Percentiles rank a stretch among this genome's conserved stretches.
These are phyloP conservation scores for Drosophila kepulauana DNA, from an alignment of 1,140 invertebrate genomes.

Conservation along the genomic window DNA sequence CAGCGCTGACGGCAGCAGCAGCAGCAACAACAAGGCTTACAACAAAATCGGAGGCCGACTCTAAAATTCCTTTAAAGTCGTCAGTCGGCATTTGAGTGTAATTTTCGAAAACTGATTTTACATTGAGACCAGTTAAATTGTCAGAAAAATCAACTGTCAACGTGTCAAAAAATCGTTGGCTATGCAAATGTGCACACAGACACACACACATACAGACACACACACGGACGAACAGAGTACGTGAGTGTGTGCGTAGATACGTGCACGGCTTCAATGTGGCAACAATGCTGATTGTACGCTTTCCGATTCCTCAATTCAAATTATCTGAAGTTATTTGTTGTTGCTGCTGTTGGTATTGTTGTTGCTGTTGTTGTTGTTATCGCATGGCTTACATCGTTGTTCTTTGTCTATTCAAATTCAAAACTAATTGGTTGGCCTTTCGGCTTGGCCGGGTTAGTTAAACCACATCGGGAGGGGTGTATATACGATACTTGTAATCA, in stretches of 20 bases:
- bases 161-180: conserved; percentile 85
- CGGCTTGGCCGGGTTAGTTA: not conserved
- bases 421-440: conserved; percentile 45
- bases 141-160: conserved; percentile 85
- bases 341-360: conserved; percentile 34
- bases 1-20: conserved; percentile 48
- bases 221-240: not conserved
- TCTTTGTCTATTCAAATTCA: conserved; percentile 43
- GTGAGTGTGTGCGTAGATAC: conserved; percentile 34
- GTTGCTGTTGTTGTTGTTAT: conserved; percentile 36
- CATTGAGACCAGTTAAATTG: conserved; percentile 85
- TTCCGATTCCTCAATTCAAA: conserved; percentile 58
- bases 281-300: conserved; percentile 54
- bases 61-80: conserved; percentile 79
- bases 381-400: conserved; percentile 28
- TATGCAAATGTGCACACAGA: conserved; percentile 72
- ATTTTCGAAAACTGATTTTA: conserved; percentile 85
- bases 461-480: not conserved
- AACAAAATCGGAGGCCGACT: conserved; percentile 43
- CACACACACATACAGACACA: conserved; percentile 12
- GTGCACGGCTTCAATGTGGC: conserved; percentile 44
- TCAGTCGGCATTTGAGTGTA: conserved; percentile 75
- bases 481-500: not conserved
- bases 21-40: not conserved
- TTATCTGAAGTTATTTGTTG: conserved; percentile 51